Evolutionary conservation across 2,113 vertebrate genomes (phyloP).

Genomic region (Planiliza haematocheilus): DNA sequence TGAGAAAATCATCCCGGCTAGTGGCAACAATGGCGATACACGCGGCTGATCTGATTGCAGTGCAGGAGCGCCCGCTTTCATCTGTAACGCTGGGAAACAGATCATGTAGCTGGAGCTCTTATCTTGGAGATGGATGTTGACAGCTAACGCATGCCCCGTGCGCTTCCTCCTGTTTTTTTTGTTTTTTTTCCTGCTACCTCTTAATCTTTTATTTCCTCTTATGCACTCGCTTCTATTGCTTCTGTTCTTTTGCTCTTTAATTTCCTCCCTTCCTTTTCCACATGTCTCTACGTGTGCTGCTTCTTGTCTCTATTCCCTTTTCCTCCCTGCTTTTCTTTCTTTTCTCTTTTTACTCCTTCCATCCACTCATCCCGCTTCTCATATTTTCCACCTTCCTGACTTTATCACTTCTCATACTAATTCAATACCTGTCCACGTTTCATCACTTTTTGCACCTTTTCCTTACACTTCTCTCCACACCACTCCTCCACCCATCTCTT

Average conservation of each 20-base stretch:
- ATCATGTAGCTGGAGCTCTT: constrained; percentile 68
- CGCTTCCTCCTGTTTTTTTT: constrained; percentile 11
- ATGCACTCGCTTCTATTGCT: constrained; percentile 1
- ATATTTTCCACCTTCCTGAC: constrained; percentile 3
- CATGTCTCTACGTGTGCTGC: constrained; percentile 19
- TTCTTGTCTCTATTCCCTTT: background rate
- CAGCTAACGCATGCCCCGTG: constrained; percentile 51
- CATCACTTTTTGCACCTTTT: constrained; percentile 34
- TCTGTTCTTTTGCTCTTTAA: constrained; percentile 23
- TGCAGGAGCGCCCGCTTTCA: constrained; percentile 51
- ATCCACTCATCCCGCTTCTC: too few species aligned
- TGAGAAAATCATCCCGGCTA: constrained; percentile 58
- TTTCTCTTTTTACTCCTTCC: too few species aligned
- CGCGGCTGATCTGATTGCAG: constrained; percentile 69
- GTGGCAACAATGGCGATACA: constrained; percentile 61
- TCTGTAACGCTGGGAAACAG: constrained; percentile 63
- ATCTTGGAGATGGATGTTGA: constrained; percentile 71
- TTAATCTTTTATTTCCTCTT: constrained; percentile 39
- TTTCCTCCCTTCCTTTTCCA: constrained; percentile 14
- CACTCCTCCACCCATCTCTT: constrained; percentile 25
- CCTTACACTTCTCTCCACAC: constrained; percentile 41
- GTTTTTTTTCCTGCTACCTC: constrained; percentile 2
- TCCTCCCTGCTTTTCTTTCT: background rate
- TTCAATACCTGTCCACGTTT: constrained; percentile 39
- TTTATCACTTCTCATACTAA: constrained; percentile 46